Percentiles rank a stretch among this genome's conserved stretches.
These are phyloP conservation scores for Esox masquinongy DNA, from an alignment of 2,797 vertebrate species.

Conservation along the genomic window DNA sequence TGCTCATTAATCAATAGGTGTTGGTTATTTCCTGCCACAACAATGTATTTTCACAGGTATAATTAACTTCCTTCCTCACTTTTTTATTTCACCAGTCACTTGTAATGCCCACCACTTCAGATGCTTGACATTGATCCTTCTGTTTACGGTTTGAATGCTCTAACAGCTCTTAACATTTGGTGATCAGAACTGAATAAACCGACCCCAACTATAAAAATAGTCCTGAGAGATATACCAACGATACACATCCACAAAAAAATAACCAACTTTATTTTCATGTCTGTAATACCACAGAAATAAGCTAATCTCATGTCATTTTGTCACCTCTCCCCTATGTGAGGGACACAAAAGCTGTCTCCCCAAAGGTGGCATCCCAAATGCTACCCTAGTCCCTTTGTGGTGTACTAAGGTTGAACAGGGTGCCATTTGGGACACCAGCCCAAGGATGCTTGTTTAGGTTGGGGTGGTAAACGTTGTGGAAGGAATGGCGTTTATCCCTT, in stretches of 20 bases:
- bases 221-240: background rate
- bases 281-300: background rate
- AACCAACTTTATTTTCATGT: background rate
- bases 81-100: slow-evolving; percentile 75
- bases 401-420: background rate
- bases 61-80: slow-evolving; percentile 81
- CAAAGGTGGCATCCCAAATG: background rate
- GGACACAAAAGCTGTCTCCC: background rate
- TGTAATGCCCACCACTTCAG: slow-evolving; percentile 76
- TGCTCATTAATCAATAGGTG: slow-evolving; percentile 87
- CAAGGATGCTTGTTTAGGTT: slow-evolving; percentile 38
- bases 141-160: slow-evolving; percentile 52
- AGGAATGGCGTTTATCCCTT: slow-evolving; percentile 65
- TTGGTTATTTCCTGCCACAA: slow-evolving; percentile 74
- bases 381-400: background rate
- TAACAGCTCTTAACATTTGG: slow-evolving; percentile 39
- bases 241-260: background rate
- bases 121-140: slow-evolving; percentile 78
- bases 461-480: slow-evolving; percentile 65
- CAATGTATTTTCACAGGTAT: slow-evolving; percentile 71
- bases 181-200: slow-evolving; percentile 33
- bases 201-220: slow-evolving; percentile 11
- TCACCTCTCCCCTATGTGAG: background rate
- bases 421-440: slow-evolving; percentile 13
- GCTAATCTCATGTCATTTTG: background rate